Conservation (phyloP, 2,888 invertebrate genomes). For the Drosophila mettleri region DNA sequence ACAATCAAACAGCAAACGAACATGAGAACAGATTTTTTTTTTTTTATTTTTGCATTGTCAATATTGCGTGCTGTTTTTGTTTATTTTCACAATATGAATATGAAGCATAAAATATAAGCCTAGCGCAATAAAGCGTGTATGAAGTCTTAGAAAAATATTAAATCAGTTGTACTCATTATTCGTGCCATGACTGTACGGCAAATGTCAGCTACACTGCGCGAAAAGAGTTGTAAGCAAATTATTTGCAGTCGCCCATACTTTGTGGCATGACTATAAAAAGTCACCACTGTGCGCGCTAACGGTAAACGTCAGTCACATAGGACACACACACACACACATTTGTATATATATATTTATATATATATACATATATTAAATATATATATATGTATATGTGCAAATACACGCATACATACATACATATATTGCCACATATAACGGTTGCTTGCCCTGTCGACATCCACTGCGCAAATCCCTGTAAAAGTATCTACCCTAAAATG, state of each 20-base stretch:
- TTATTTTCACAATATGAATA: background rate
- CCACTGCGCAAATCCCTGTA: slow-evolving; percentile 84
- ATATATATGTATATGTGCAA: slow-evolving; percentile 1
- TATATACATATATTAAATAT: slow-evolving; percentile 8
- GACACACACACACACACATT: slow-evolving; percentile 8
- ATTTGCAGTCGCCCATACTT: slow-evolving; percentile 15
- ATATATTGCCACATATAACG: slow-evolving; percentile 38
- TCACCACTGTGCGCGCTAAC: slow-evolving; percentile 74
- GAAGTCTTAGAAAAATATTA: too few species aligned
- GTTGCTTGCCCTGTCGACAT: slow-evolving; percentile 66
- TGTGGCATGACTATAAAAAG: slow-evolving; percentile 55
- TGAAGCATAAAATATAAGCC: background rate
- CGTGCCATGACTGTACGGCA: slow-evolving; percentile 46
- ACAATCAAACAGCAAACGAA: background rate
- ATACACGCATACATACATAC: slow-evolving; percentile 10
- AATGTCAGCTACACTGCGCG: slow-evolving; percentile 36
- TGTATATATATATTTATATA: slow-evolving; percentile 7
- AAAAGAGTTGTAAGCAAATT: slow-evolving; percentile 37
- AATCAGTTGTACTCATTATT: background rate
- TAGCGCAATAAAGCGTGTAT: too few species aligned
- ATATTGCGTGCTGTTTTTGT: background rate
- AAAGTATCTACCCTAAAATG: slow-evolving; percentile 84
- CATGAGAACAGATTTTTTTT: background rate
- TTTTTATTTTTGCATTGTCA: background rate
- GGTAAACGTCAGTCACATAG: slow-evolving; percentile 43